A percentile compares a stretch with the other conserved stretches of the same genome.
Conservation (phyloP, 1,140 invertebrate genomes). For the Ephestia elutella region DNA sequence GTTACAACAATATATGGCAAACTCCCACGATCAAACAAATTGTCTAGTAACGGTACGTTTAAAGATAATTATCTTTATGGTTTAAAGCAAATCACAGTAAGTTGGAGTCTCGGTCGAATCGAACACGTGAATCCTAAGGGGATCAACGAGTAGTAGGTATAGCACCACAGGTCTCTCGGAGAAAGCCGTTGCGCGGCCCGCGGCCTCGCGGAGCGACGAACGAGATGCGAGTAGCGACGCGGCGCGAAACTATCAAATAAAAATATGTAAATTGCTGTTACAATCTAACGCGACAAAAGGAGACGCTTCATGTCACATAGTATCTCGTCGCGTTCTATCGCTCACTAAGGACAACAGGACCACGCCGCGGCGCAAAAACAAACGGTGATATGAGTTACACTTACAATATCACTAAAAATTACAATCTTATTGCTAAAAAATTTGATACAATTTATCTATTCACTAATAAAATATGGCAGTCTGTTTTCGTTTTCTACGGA, state of each 20-base stretch:
- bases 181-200: background rate
- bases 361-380: background rate
- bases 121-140: constrained; percentile 3
- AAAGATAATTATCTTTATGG: too few species aligned
- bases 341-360: too few species aligned
- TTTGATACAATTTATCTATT: constrained; percentile 3
- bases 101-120: constrained; percentile 17
- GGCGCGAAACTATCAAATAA: too few species aligned
- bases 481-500: constrained; percentile 22
- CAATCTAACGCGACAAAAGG: too few species aligned
- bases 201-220: too few species aligned
- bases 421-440: background rate
- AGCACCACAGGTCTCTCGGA: constrained; percentile 19
- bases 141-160: constrained; percentile 9
- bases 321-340: too few species aligned
- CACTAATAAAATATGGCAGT: constrained; percentile 39
- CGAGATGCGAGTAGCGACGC: too few species aligned
- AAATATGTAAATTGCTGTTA: too few species aligned
- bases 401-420: background rate
- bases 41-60: background rate
- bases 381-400: background rate
- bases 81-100: constrained; percentile 25
- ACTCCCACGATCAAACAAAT: background rate
- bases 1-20: background rate
- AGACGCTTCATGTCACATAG: too few species aligned